phyloP scores from a whole-genome alignment of 2,113 vertebrate species.

The Poeciliopsis turrubarensis region DNA sequence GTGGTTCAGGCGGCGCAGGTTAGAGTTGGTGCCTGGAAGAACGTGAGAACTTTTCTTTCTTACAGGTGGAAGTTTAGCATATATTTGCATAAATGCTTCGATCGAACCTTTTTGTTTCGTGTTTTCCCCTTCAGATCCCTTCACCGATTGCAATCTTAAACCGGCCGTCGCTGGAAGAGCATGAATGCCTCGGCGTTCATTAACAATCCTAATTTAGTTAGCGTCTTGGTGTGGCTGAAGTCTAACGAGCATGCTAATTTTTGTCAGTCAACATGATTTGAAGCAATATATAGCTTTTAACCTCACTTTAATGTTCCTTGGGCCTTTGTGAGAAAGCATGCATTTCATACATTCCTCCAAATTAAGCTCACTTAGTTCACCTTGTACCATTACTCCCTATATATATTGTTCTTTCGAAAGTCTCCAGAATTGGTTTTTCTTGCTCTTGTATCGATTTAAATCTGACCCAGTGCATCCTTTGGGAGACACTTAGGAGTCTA shows the following conservation, averaged over 20 bases:
- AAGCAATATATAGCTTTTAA: constrained; percentile 31
- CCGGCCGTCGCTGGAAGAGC: constrained; percentile 14
- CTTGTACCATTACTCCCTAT: constrained; percentile 32
- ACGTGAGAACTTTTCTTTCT: constrained; percentile 20
- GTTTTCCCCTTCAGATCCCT: constrained; percentile 64
- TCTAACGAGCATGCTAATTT: constrained; percentile 41
- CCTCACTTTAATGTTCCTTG: neutral
- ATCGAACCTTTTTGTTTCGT: constrained; percentile 63
- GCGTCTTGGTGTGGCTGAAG: constrained; percentile 8
- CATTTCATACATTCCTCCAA: constrained; percentile 12
- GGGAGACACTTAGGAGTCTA: constrained; percentile 47
- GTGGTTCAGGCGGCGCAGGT: constrained; percentile 11
- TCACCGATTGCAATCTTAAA: constrained; percentile 58
- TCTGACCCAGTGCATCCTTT: constrained; percentile 59
- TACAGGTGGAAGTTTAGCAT: constrained; percentile 59
- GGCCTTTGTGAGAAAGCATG: neutral
- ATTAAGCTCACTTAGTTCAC: neutral
- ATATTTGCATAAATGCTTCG: constrained; percentile 73
- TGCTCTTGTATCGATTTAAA: constrained; percentile 56
- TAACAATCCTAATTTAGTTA: constrained; percentile 23
- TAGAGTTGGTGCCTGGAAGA: constrained; percentile 18
- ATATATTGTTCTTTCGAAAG: constrained; percentile 36
- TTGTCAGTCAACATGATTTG: constrained; percentile 41
- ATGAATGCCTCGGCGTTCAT: constrained; percentile 26
- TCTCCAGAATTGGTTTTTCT: constrained; percentile 52